A percentile compares a stretch with the other conserved stretches of the same genome.
Conservation (phyloP, 2,888 invertebrate species). For the Drosophila siamana region DNA sequence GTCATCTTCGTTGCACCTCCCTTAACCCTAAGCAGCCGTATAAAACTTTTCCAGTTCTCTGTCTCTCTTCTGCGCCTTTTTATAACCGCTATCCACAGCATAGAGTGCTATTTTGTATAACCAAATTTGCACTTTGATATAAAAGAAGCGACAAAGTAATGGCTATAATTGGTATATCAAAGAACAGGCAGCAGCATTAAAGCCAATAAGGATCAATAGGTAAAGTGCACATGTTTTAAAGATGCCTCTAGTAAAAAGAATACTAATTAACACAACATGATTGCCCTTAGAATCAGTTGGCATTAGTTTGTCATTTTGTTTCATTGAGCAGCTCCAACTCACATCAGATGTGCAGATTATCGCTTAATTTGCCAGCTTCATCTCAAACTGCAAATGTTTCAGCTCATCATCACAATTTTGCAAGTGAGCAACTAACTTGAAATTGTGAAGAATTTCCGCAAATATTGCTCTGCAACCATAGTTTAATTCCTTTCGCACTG, state of each 20-base stretch:
- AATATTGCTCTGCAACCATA: background rate
- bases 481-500: background rate
- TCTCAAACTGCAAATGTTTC: background rate
- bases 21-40: constrained; percentile 64
- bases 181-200: background rate
- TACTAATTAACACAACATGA: no score
- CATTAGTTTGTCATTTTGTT: no score
- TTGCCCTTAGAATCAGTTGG: no score
- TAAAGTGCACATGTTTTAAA: no score
- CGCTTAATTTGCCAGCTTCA: no score
- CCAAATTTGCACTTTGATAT: background rate
- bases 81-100: background rate
- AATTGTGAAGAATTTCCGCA: background rate
- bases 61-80: background rate
- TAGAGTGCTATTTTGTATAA: background rate
- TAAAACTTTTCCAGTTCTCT: constrained; percentile 32
- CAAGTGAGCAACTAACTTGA: background rate
- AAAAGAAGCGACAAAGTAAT: background rate
- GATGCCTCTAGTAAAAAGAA: no score
- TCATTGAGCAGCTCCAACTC: no score
- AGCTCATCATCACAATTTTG: background rate
- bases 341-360: no score
- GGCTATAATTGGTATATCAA: background rate
- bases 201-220: background rate
- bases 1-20: constrained; percentile 68